Percentiles rank a stretch among this genome's conserved stretches.
These are phyloP conservation scores for Ptilodon capucinus DNA, from an alignment of 2,888 invertebrate species.

Conservation along the genomic window DNA sequence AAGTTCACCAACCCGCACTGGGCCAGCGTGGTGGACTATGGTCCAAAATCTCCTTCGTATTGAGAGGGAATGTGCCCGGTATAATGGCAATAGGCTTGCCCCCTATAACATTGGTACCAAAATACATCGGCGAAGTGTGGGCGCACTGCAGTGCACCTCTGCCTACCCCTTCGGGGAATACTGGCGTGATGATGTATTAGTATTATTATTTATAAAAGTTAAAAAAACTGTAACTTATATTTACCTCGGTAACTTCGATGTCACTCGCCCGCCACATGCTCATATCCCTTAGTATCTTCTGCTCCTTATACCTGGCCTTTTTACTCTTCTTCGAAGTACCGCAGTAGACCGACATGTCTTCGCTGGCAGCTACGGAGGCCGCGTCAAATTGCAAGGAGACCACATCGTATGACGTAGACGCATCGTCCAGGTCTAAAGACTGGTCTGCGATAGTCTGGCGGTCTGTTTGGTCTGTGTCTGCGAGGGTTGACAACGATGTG, in stretches of 20 bases:
- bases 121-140: too few relatives aligned
- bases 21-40: too few relatives aligned
- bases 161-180: too few relatives aligned
- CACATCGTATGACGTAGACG: conserved; percentile 64
- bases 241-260: conserved; percentile 68
- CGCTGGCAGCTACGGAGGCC: conserved; percentile 58
- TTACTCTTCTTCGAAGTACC: conserved; percentile 63
- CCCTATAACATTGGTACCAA: too few relatives aligned
- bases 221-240: too few relatives aligned
- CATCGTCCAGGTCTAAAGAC: conserved; percentile 47
- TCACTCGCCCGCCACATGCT: conserved; percentile 74
- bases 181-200: too few relatives aligned
- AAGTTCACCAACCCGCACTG: too few relatives aligned
- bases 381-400: conserved; percentile 61
- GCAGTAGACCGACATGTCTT: conserved; percentile 62
- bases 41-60: too few relatives aligned
- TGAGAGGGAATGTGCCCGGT: too few relatives aligned
- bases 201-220: too few relatives aligned
- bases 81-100: too few relatives aligned
- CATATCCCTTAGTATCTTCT: conserved; percentile 55
- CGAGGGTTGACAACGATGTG: conserved; percentile 51
- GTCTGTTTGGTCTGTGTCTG: conserved; percentile 42
- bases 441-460: conserved; percentile 33
- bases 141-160: too few relatives aligned
- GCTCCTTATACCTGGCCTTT: conserved; percentile 49